Base-by-base conservation (phyloP, 1,140 invertebrate species). In the Eueides isabella region DNA sequence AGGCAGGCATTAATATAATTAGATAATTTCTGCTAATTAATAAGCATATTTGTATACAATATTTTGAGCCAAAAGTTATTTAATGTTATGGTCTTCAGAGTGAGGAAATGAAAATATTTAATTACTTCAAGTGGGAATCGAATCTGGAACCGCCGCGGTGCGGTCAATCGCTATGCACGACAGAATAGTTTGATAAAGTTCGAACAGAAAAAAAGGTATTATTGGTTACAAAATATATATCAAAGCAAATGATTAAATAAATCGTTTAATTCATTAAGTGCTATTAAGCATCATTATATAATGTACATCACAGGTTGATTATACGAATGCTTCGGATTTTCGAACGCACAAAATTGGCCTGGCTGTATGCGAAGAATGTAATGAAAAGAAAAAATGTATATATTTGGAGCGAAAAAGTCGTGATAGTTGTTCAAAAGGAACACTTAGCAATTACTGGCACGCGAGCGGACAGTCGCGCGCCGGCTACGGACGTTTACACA, bases 371-470 rank as follows among this genome's bases (percentile, higher is more conserved):
- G 78, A 84, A 80, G 87, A 90, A 92, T 92, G 83, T 84, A 81
- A 84, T 79, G 69, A 44, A 74, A 75, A 65, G 71, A 75, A 78
- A 80, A 80, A 79, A 75, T 80, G 83, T 83, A 82, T 87, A 82
- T 87, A 90, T 89, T 87, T 88, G 84, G 89, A 90, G 84, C 89
- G 89, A 92, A 92, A 92, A 86, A 92, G 86, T 92, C 91, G 91
- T 92, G 89, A 92, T 92, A 91, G 89, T 88, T 88, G 83, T 90
- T 91, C 88, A 85, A 91, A 91, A 90, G 87, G 89, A 91, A 92
- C 88, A 83, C 82, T 80, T 77, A 73, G 81, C 89, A 87, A 92
- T 91, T 92, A 92, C 91, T 88, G 91, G 91, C 91, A 92, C 91
- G 91, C 91, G 91, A 92, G 85, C 87, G 81, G 78, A 79, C 85